Evolutionary conservation across 37 sponge, comb jelly and placozoan species (phyloP).

Genomic region (Aphrocallistes beatrix): DNA sequence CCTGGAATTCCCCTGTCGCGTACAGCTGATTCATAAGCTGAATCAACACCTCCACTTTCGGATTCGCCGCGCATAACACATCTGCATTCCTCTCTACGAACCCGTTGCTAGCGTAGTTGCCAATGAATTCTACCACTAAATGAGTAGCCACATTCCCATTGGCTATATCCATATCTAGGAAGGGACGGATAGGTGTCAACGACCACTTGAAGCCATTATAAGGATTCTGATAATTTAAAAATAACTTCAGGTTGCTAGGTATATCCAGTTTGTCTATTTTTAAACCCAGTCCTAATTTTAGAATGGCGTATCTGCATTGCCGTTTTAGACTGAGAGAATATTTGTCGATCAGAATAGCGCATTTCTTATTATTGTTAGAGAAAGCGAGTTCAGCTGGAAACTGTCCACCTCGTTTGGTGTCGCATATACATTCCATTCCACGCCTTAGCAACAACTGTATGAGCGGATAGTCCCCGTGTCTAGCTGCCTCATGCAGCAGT

Average conservation of each 20-base stretch:
- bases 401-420: background rate
- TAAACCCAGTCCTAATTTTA: background rate
- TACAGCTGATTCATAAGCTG: slow-evolving; percentile 5
- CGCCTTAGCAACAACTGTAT: background rate
- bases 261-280: background rate
- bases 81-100: slow-evolving; percentile 13
- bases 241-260: background rate
- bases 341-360: background rate
- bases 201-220: background rate
- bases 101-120: background rate
- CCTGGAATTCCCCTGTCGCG: background rate
- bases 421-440: background rate
- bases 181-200: background rate
- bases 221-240: background rate
- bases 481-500: background rate
- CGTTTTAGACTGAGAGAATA: background rate
- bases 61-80: background rate
- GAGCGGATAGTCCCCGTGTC: background rate
- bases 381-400: background rate
- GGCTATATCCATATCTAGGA: background rate
- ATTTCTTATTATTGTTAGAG: background rate
- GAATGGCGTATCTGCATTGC: background rate
- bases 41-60: background rate
- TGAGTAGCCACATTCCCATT: background rate
- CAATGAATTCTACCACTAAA: background rate